Conservation (phyloP, 2,113 vertebrate genomes). For the Elephas maximus region DNA sequence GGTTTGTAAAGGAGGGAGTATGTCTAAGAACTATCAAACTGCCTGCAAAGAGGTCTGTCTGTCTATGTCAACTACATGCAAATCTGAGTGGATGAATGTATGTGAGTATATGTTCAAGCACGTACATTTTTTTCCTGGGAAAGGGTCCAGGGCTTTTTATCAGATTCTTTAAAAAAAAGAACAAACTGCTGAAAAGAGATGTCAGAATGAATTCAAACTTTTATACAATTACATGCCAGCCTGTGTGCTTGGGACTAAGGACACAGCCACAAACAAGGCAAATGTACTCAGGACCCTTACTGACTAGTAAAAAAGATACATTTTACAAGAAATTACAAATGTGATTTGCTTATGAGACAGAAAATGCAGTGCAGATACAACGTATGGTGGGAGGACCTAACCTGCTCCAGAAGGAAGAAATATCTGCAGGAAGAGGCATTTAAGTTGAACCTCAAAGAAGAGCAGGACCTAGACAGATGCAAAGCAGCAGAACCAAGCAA, state of each 20-base stretch:
- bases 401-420: not conserved
- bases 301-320: not conserved
- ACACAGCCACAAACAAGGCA: not conserved
- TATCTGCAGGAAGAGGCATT: not conserved
- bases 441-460: not conserved
- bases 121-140: not conserved
- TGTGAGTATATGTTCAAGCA: not conserved
- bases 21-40: not conserved
- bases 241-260: not conserved
- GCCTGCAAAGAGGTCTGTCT: not conserved
- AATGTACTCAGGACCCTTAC: not conserved
- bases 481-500: not conserved
- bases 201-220: slow-evolving; percentile 22
- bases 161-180: too few species aligned
- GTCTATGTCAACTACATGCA: not conserved
- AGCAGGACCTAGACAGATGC: not conserved
- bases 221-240: not conserved
- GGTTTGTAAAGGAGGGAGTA: not conserved
- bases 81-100: not conserved
- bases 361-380: not conserved
- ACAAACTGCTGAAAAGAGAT: not conserved
- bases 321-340: not conserved
- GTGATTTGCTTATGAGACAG: not conserved
- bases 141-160: not conserved
- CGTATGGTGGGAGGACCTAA: not conserved